Evolutionary conservation across 2,797 vertebrate genomes (phyloP).

Genomic region (Phylloscopus collybita): DNA sequence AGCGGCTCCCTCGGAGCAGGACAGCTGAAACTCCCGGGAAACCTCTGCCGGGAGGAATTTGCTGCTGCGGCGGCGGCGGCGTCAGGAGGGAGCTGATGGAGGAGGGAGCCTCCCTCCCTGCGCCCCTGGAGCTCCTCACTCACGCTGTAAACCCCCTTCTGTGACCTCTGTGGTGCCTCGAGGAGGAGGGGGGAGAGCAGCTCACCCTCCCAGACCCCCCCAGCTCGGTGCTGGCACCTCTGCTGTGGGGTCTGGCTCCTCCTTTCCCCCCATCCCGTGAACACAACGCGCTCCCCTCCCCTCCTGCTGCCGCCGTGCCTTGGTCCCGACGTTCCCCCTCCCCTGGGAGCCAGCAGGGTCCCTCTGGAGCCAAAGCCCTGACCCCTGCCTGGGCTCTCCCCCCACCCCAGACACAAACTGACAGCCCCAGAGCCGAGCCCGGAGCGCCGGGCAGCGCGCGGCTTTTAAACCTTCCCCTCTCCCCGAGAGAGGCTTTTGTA

Average conservation of each 20-base stretch:
- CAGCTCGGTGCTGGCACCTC: not conserved
- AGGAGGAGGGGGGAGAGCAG: too few species aligned
- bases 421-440: not conserved
- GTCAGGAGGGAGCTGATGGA: not conserved
- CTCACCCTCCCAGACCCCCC: not conserved
- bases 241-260: accelerated
- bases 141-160: not conserved
- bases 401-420: not conserved
- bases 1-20: not conserved
- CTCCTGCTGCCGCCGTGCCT: not conserved
- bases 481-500: not conserved
- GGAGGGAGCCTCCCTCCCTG: too few species aligned
- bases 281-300: not conserved
- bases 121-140: not conserved
- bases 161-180: not conserved
- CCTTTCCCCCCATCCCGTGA: accelerated
- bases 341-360: not conserved
- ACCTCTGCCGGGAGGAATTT: not conserved
- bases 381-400: not conserved
- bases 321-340: not conserved
- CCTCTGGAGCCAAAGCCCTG: not conserved
- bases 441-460: accelerated
- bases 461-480: not conserved
- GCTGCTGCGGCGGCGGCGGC: not conserved
- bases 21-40: not conserved